Evolutionary conservation across 2,113 vertebrate genomes (phyloP).

Genomic region (Lipophrys pholis): DNA sequence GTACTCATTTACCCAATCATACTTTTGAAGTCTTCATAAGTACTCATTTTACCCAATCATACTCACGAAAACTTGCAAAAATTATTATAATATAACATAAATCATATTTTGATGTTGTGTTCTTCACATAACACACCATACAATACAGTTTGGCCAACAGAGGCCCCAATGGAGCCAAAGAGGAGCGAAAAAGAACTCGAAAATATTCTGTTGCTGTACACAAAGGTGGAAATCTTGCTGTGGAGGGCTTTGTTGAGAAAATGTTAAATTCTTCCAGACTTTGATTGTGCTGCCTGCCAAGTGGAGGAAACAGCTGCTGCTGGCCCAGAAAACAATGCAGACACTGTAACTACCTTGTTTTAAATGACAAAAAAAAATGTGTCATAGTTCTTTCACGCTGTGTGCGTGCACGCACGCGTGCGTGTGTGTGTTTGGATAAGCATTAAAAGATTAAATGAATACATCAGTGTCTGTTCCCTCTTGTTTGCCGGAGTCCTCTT

Average conservation of each 20-base stretch:
- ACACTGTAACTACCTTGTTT: slow-evolving; percentile 62
- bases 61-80: no score
- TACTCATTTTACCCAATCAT: no score
- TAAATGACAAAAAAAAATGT: slow-evolving; percentile 56
- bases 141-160: no score
- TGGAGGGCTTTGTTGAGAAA: slow-evolving; percentile 30
- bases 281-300: slow-evolving; percentile 48
- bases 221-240: background rate
- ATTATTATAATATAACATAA: no score
- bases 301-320: slow-evolving; percentile 71
- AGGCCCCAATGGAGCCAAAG: no score
- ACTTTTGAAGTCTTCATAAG: no score
- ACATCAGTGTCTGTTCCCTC: slow-evolving; percentile 35
- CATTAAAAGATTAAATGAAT: slow-evolving; percentile 36
- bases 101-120: no score
- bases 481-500: slow-evolving; percentile 50
- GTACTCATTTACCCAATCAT: no score
- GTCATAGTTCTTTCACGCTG: slow-evolving; percentile 33
- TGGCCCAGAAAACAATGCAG: slow-evolving; percentile 65
- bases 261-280: slow-evolving; percentile 59
- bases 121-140: no score
- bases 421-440: slow-evolving; percentile 24
- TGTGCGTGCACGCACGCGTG: background rate
- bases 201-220: no score
- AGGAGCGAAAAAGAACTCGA: no score